phyloP scores from a whole-genome alignment of 2,113 vertebrate species.

The Cochlearius cochlearius region DNA sequence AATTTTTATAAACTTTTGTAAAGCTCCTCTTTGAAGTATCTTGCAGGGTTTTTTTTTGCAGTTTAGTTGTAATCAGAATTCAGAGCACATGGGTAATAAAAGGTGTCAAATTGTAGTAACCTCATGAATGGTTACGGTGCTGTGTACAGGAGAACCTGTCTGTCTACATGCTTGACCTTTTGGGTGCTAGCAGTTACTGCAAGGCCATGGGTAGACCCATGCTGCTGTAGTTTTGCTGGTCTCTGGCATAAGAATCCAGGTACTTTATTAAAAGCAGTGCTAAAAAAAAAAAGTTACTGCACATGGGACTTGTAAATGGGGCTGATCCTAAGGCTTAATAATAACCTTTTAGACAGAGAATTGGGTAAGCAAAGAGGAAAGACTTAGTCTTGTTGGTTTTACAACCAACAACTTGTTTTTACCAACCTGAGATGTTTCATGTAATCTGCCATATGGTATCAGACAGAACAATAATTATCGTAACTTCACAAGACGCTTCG shows the following conservation, averaged over 20 bases:
- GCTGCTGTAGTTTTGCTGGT: background rate
- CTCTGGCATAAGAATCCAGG: background rate
- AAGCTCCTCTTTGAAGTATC: background rate
- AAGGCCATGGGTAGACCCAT: background rate
- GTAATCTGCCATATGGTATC: background rate
- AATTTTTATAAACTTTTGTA: background rate
- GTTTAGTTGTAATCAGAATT: background rate
- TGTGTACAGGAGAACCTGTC: background rate
- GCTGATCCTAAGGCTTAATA: background rate
- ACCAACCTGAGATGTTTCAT: background rate
- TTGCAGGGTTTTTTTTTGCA: background rate
- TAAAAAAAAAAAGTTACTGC: background rate
- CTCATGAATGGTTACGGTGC: background rate
- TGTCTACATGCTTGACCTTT: background rate
- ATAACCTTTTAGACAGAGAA: background rate
- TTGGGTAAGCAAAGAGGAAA: background rate
- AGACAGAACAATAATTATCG: conserved; percentile 2
- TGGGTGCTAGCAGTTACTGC: background rate
- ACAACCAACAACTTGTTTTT: conserved; percentile 9
- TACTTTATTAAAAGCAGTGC: background rate
- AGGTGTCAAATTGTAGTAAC: background rate
- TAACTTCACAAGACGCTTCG: background rate
- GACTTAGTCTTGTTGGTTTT: background rate
- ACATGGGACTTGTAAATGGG: background rate
- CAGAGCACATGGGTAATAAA: background rate